Evolutionary conservation across 1,140 invertebrate species (phyloP).

Genomic region (Ceratina calcarata): DNA sequence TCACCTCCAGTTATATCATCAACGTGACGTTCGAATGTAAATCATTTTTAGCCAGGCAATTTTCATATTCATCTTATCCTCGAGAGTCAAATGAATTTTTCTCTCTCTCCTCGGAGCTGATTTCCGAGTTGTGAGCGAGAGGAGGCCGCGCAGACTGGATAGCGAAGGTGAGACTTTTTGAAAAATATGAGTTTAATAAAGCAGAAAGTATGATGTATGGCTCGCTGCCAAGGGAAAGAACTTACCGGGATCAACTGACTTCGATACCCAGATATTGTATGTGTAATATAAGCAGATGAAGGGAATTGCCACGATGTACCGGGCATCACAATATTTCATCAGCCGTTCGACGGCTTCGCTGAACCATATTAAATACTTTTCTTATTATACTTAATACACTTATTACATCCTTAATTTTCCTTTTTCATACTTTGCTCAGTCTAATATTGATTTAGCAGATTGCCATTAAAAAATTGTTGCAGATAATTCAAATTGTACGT

Average conservation of each 20-base stretch:
- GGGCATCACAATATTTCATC: conserved; percentile 48
- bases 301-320: conserved; percentile 58
- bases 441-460: too few relatives aligned
- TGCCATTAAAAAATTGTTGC: too few relatives aligned
- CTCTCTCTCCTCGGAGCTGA: conserved; percentile 57
- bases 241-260: conserved; percentile 71
- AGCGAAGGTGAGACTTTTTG: conserved; percentile 66
- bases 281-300: conserved; percentile 66
- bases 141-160: conserved; percentile 46
- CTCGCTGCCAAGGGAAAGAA: conserved; percentile 65
- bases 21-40: conserved; percentile 49
- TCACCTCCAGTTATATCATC: conserved; percentile 36
- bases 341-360: conserved; percentile 39
- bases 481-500: too few relatives aligned
- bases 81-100: conserved; percentile 64
- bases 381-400: neutral
- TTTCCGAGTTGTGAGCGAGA: conserved; percentile 64
- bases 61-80: conserved; percentile 61
- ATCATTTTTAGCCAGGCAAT: conserved; percentile 54
- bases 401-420: too few relatives aligned
- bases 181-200: conserved; percentile 81
- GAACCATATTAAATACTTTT: neutral
- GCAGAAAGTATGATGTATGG: conserved; percentile 77
- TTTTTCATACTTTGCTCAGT: too few relatives aligned
- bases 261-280: conserved; percentile 76